Percentiles rank a stretch among this genome's conserved stretches.
These are phyloP conservation scores for Pachycephus smyrnensis DNA, from an alignment of 2,888 invertebrate species.

Conservation along the genomic window DNA sequence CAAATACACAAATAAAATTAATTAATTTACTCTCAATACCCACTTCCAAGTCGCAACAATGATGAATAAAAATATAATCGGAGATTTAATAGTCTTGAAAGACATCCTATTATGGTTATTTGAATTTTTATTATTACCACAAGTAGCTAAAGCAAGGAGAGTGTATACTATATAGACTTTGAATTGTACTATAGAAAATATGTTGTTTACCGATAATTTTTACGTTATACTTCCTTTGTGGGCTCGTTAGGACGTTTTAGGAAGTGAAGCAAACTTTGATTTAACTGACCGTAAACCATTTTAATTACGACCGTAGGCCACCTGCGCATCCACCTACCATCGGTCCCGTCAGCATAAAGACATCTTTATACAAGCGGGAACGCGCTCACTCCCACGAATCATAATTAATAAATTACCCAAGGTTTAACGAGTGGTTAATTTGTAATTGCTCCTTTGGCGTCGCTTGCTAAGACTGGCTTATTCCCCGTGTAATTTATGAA, in stretches of 20 bases:
- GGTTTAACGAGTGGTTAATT: constrained; percentile 43
- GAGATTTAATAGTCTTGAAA: not conserved
- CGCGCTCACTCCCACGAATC: constrained; percentile 16
- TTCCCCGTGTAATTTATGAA: constrained; percentile 42
- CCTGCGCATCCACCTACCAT: not conserved
- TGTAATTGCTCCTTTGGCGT: constrained; percentile 35
- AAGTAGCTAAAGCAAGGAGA: not conserved
- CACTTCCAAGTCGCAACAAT: too few relatives aligned
- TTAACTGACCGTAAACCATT: constrained; percentile 17
- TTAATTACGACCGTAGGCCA: constrained; percentile 26
- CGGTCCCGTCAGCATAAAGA: constrained; percentile 21
- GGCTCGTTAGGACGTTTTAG: not conserved
- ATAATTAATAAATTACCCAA: constrained; percentile 43
- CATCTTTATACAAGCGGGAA: constrained; percentile 1
- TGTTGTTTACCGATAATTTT: not conserved
- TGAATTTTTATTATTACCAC: not conserved
- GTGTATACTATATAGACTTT: not conserved
- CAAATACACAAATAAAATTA: too few relatives aligned
- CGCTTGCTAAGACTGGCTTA: constrained; percentile 13
- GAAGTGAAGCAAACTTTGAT: not conserved
- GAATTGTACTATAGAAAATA: not conserved
- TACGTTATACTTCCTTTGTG: not conserved
- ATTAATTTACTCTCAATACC: too few relatives aligned
- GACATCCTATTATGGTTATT: not conserved
- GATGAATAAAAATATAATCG: not conserved